phyloP scores from a whole-genome alignment of 2,888 invertebrate species.

The Tridacna crocea region DNA sequence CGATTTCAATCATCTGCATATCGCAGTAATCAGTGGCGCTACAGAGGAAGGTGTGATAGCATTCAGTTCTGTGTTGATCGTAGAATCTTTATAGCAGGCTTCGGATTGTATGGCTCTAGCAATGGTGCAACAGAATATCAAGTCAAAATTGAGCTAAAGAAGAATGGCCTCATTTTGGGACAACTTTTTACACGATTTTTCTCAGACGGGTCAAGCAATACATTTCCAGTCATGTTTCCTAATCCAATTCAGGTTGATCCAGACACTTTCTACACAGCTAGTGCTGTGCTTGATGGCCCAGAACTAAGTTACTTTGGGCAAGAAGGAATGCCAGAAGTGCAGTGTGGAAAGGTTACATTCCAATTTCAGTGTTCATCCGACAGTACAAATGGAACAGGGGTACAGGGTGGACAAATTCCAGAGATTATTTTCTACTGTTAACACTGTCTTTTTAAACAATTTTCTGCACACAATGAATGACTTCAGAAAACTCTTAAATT shows the following conservation, averaged over 20 bases:
- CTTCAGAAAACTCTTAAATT: background rate
- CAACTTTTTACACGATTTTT: constrained; percentile 97
- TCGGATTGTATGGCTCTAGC: constrained; percentile 97
- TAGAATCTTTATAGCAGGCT: constrained; percentile 97
- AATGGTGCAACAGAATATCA: constrained; percentile 97
- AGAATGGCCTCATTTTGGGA: constrained; percentile 93
- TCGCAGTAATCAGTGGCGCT: constrained; percentile 98
- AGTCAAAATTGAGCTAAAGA: constrained; percentile 96
- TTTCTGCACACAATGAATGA: background rate
- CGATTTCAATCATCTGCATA: constrained; percentile 98
- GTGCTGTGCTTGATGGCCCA: constrained; percentile 96
- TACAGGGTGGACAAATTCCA: constrained; percentile 98
- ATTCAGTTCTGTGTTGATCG: constrained; percentile 98
- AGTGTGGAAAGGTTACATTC: constrained; percentile 94
- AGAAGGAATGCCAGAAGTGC: constrained; percentile 97
- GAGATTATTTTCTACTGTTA: constrained; percentile 94
- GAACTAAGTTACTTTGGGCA: constrained; percentile 98
- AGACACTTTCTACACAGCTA: constrained; percentile 97
- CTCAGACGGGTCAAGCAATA: constrained; percentile 97
- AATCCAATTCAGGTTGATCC: constrained; percentile 94
- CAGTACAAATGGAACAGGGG: constrained; percentile 98
- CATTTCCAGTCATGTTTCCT: constrained; percentile 94
- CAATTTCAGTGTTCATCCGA: constrained; percentile 99
- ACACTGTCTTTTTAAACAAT: background rate
- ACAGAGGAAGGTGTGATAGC: constrained; percentile 97